A percentile compares a stretch with the other conserved stretches of the same genome.
phyloP scores from a whole-genome alignment of 2,113 vertebrate species.

The Vulpes vulpes region DNA sequence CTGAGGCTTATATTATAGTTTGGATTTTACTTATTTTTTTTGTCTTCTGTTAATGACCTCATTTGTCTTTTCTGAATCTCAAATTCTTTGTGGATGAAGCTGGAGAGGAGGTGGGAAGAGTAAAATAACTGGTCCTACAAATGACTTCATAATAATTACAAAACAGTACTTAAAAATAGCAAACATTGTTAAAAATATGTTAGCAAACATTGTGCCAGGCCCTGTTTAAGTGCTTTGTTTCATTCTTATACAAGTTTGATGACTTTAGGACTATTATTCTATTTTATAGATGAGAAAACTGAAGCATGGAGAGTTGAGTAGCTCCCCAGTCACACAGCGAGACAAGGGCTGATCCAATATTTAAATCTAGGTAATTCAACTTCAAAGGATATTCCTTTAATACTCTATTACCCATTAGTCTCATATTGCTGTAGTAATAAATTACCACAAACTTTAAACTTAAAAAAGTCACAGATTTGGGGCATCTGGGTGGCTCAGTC shows the following conservation, averaged over 20 bases:
- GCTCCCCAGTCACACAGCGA: neutral
- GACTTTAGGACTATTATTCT: neutral
- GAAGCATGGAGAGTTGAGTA: neutral
- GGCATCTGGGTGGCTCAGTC: neutral
- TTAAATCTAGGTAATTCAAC: neutral
- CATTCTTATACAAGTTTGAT: neutral
- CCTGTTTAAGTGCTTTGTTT: neutral
- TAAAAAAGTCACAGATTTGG: neutral
- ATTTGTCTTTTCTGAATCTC: neutral
- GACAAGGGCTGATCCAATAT: neutral
- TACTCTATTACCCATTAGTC: neutral
- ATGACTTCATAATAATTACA: neutral
- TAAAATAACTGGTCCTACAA: neutral
- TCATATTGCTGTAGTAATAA: neutral
- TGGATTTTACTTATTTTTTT: neutral
- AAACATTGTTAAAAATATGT: neutral
- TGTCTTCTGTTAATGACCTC: neutral
- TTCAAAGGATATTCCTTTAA: neutral
- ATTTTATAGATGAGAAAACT: neutral
- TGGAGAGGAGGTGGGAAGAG: neutral
- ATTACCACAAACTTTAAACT: neutral
- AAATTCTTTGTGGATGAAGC: neutral
- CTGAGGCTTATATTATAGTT: neutral
- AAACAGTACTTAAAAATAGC: neutral
- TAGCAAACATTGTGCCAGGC: neutral